phyloP scores from a whole-genome alignment of 2,797 vertebrate species.

The Enteromius argenteus region DNA sequence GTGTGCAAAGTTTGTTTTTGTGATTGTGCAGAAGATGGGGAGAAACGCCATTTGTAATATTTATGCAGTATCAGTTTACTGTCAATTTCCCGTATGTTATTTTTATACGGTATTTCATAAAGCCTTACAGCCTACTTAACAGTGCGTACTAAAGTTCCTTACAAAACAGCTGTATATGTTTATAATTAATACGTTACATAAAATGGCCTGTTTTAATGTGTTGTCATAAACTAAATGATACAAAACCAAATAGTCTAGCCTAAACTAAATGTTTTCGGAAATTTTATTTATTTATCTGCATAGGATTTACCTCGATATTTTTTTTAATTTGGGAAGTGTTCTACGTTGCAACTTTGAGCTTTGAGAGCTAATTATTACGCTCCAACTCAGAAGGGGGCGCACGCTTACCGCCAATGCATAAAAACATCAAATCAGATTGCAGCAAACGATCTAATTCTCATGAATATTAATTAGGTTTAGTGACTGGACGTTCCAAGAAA shows the following conservation, averaged over 20 bases:
- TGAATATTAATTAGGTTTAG: conserved; percentile 2
- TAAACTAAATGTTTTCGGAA: not conserved
- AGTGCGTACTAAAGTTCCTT: too few relatives aligned
- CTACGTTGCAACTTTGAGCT: not conserved
- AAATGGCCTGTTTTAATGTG: too few relatives aligned
- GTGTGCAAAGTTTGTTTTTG: not conserved
- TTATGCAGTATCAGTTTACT: not conserved
- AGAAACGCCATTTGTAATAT: not conserved
- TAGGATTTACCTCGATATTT: too few relatives aligned
- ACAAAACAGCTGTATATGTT: too few relatives aligned
- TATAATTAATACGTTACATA: too few relatives aligned
- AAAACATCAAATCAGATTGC: not conserved
- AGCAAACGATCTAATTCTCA: not conserved
- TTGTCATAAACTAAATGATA: too few relatives aligned
- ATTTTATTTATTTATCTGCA: not conserved
- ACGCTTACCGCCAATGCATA: too few relatives aligned
- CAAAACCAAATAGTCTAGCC: not conserved
- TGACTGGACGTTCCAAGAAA: not conserved
- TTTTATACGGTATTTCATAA: not conserved
- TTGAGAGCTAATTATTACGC: not conserved
- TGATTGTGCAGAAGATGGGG: not conserved
- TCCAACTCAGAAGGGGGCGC: conserved; percentile 1
- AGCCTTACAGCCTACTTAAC: not conserved
- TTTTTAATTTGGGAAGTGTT: too few relatives aligned
- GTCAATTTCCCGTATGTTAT: not conserved